Base-by-base conservation (phyloP, 2,888 invertebrate genomes). In the Lucinisca nassula region DNA sequence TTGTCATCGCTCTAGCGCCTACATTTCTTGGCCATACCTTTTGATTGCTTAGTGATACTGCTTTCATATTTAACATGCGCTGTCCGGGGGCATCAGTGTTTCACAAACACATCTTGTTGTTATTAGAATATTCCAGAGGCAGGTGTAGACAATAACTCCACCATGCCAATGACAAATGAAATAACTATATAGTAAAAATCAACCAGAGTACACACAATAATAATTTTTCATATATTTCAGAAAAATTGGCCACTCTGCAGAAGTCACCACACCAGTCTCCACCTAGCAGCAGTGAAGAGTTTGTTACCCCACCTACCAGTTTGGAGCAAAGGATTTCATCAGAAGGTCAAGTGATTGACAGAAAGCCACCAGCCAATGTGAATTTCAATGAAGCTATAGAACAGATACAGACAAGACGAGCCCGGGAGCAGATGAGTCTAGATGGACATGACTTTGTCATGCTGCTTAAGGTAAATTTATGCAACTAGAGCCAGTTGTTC, bases 391-490 rank as follows among this genome's bases (percentile, higher is more conserved):
- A 91, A 45, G 91, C 90, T 4, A 92, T 93, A 89, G 89, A 92
- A 74, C 79, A 91, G 35, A 92, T 93, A 35, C 87, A 90, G 37
- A 79, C 90, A 81, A 91, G 90, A 74, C 84, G 88, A 77, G 84
- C 88, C 32, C 89, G 91, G 35, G 91, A 92, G 30, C 88, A 93
- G 76, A 88, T 92, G 87, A 84, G 81, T 74, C 70, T 90, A 37
- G 92, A 93, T 82, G 93, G 92, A 10, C 88, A 87, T 70, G 90
- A 93, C 55, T 35, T 92, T 21, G 78, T 94, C 38, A 67, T 84
- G n/a, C 35, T 90, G 17, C 55, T 93, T 10, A 93, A 93, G 92
- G 93, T 93, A 79, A 61, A 81, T 49, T 30, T 76, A n/a, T n/a
- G n/a, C n/a, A n/a, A n/a, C n/a, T n/a, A n/a, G n/a, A n/a, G n/a